Percentiles rank a stretch among this genome's conserved stretches.
Evolutionary conservation across 1,140 invertebrate genomes (phyloP).

Genomic region (Ips typographus): DNA sequence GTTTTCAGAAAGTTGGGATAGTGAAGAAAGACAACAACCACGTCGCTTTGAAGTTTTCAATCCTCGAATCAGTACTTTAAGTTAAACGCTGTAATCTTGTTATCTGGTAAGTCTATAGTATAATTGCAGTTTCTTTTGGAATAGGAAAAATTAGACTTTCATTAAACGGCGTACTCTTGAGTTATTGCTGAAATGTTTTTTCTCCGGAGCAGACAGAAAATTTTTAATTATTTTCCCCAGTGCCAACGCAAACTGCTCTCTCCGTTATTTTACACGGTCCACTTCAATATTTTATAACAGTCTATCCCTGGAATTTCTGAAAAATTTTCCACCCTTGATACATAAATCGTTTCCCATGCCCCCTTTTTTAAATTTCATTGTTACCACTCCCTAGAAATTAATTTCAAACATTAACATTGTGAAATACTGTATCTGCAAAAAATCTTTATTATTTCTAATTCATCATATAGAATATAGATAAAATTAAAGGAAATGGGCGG

Average conservation of each 20-base stretch:
- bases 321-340: neutral
- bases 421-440: too few species aligned
- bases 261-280: neutral
- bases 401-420: too few species aligned
- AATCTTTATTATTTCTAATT: neutral
- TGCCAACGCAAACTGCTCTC: neutral
- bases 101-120: too few species aligned
- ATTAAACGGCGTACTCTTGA: neutral
- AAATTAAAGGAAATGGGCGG: neutral
- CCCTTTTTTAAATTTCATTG: too few species aligned
- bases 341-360: too few species aligned
- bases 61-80: too few species aligned
- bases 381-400: too few species aligned
- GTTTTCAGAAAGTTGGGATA: neutral
- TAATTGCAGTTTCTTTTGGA: too few species aligned
- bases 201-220: neutral
- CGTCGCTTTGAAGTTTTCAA: neutral
- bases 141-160: neutral
- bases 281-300: neutral
- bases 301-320: neutral
- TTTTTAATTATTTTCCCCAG: constrained; percentile 2
- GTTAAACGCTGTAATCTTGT: too few species aligned
- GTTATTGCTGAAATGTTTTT: neutral
- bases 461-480: neutral
- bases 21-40: neutral